Evolutionary conservation across 2,797 vertebrate genomes (phyloP), one percentile per base, ranked within the genome.

Genomic region (Phalloptychus januarius): DNA sequence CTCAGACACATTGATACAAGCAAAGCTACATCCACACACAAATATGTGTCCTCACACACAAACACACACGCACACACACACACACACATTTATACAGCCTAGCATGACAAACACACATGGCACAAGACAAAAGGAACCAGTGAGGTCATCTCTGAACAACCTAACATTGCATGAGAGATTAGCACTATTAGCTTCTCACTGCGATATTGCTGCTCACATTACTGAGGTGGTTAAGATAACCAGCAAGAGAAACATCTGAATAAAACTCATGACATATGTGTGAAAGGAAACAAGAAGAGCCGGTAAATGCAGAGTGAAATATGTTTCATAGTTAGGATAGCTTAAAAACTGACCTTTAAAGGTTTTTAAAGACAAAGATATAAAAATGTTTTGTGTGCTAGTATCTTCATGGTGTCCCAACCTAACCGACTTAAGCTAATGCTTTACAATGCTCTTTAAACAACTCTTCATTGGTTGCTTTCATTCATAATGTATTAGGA

Each of bases 101-200:
- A 86, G 91, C 90, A 63, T 92, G 91, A 94, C 92, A 16, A 89
- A 93, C 92, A 93, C 90, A 94, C 92, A 94, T 92, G 83, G 93
- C 93, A 94, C 93, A 93, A 79, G 93, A 94, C 93, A 94, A 94
- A 71, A 93, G 89, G 91, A 93, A 92, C 88, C 90, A 78, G 87
- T 89, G 85, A 91, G 87, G 79, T 92, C 85, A 92, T 80, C 87
- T 80, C 79, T 83, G 72, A 86, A 79, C 84, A 82, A 54, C 69
- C 5, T 74, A n/a, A n/a, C 75, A 83, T 85, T 87, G 71, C 77
- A 38, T 8, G 13, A 79, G 74, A 44, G 7, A 54, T 92, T 85
- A 89, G 85, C 86, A 81, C 78, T 6, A 36, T 84, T 85, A 86
- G 80, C 86, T 40, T 18, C 56, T 70, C 45, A 79, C 0, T 77